A percentile compares a stretch with the other conserved stretches of the same genome.
Conservation (phyloP, 23 tunicate genomes). For the Trididemnum clinides region DNA sequence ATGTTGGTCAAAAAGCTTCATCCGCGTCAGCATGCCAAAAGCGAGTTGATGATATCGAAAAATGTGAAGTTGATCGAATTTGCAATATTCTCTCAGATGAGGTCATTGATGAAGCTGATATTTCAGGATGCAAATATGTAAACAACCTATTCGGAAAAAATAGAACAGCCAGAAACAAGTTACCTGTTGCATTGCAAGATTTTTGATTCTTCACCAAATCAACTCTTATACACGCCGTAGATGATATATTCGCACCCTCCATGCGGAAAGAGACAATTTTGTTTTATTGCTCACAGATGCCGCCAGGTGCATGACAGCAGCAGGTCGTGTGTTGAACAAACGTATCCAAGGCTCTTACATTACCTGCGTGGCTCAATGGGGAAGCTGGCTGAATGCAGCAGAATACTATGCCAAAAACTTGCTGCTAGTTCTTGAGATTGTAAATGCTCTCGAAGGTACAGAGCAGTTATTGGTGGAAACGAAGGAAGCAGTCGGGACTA, state of each 20-base stretch:
- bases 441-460: background rate
- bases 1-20: slow-evolving; percentile 41
- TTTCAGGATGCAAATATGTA: slow-evolving; percentile 39
- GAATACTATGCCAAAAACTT: background rate
- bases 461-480: no score
- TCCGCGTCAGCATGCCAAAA: slow-evolving; percentile 39
- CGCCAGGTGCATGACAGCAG: slow-evolving; percentile 48
- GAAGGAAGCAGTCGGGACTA: no score
- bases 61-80: slow-evolving; percentile 33
- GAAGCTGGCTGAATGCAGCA: background rate
- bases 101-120: slow-evolving; percentile 32
- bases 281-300: slow-evolving; percentile 49
- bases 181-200: slow-evolving; percentile 36
- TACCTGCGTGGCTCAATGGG: slow-evolving; percentile 38
- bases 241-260: slow-evolving; percentile 42
- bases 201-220: slow-evolving; percentile 37
- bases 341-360: slow-evolving; percentile 44
- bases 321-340: slow-evolving; percentile 49
- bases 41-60: slow-evolving; percentile 20
- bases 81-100: slow-evolving; percentile 36
- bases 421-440: background rate
- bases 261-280: slow-evolving; percentile 36
- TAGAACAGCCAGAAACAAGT: slow-evolving; percentile 38
- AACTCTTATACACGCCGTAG: slow-evolving; percentile 27
- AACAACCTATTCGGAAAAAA: slow-evolving; percentile 37